Percentiles rank a stretch among this genome's conserved stretches.
Evolutionary conservation across 2,888 invertebrate species (phyloP).

Genomic region (Chymomyza fuscimana): DNA sequence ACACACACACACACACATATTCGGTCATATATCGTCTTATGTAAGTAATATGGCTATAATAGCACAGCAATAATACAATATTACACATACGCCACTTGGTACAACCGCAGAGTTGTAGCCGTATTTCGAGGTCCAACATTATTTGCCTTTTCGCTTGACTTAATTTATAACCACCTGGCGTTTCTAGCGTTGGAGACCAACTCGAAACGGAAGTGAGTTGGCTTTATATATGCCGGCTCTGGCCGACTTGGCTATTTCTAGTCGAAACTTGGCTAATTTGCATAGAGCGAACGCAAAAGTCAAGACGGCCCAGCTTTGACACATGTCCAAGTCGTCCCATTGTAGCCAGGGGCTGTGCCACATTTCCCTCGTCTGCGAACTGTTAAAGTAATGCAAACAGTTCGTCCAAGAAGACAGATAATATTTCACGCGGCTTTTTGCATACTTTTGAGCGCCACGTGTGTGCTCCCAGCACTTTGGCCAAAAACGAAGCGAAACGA

Average conservation of each 20-base stretch:
- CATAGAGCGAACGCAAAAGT: slow-evolving; percentile 47
- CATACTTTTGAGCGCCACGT: slow-evolving; percentile 49
- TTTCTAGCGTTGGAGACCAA: slow-evolving; percentile 19
- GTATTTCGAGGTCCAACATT: background rate
- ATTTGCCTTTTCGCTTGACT: slow-evolving; percentile 31
- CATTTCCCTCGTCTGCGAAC: background rate
- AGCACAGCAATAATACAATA: slow-evolving; percentile 58
- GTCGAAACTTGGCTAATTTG: slow-evolving; percentile 53
- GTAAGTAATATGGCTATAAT: slow-evolving; percentile 38
- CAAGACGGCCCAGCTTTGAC: slow-evolving; percentile 60
- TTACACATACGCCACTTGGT: slow-evolving; percentile 67
- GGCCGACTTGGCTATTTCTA: slow-evolving; percentile 45
- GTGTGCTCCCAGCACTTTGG: slow-evolving; percentile 19
- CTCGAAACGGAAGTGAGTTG: slow-evolving; percentile 65
- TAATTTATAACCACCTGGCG: slow-evolving; percentile 65
- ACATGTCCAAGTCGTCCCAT: slow-evolving; percentile 50
- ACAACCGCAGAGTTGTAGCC: background rate
- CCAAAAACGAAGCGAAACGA: slow-evolving; percentile 38
- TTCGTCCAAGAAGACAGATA: slow-evolving; percentile 60
- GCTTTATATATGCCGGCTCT: slow-evolving; percentile 28
- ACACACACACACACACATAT: slow-evolving; percentile 30
- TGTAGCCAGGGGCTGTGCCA: background rate
- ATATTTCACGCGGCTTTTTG: slow-evolving; percentile 73
- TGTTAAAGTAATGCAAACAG: background rate
- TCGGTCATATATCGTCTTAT: slow-evolving; percentile 48